These are phyloP conservation scores for Metaphire vulgaris DNA, from an alignment of 1,140 invertebrate genomes.

Conservation along the genomic window DNA sequence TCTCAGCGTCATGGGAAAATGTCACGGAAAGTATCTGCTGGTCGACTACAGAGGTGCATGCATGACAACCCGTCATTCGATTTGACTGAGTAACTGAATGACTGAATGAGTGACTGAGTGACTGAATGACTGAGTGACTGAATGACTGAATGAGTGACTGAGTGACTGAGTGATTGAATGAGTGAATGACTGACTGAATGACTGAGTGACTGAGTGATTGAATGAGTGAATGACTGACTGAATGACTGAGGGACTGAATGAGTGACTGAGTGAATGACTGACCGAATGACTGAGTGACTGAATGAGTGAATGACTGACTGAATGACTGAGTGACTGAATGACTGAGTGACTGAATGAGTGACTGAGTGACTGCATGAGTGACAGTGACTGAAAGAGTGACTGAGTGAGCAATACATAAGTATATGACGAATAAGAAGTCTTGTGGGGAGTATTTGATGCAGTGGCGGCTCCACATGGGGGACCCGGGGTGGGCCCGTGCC, in stretches of 20 bases:
- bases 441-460: too few relatives aligned
- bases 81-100: neutral
- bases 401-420: neutral
- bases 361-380: neutral
- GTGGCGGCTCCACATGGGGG: too few relatives aligned
- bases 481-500: too few relatives aligned
- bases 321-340: neutral
- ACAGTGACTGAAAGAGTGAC: neutral
- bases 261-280: neutral
- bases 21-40: neutral
- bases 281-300: neutral
- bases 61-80: too few relatives aligned
- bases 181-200: neutral
- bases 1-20: neutral
- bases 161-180: neutral
- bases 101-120: neutral
- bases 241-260: neutral
- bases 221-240: neutral
- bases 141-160: neutral
- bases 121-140: neutral
- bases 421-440: too few relatives aligned
- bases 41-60: neutral
- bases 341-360: neutral
- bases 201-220: neutral
- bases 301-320: neutral